phyloP scores from a whole-genome alignment of 1,140 invertebrate species.

The Calliphora vicina region DNA sequence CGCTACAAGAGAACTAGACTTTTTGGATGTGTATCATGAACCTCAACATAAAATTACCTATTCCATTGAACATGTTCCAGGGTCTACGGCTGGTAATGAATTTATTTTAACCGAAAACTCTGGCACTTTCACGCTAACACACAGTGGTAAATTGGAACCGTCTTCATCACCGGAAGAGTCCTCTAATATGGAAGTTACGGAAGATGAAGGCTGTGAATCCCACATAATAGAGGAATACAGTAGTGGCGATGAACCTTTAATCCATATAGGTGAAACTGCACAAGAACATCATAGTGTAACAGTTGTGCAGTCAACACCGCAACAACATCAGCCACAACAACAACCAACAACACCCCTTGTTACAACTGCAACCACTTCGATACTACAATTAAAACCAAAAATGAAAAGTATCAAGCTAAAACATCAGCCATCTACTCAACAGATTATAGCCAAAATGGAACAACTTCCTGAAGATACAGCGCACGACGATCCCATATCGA shows the following conservation, averaged over 20 bases:
- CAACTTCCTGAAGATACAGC: neutral
- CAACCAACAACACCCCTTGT: neutral
- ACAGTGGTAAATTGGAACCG: slow-evolving; percentile 37
- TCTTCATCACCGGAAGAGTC: neutral
- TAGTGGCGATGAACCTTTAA: slow-evolving; percentile 43
- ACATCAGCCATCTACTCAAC: neutral
- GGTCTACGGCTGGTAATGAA: slow-evolving; percentile 48
- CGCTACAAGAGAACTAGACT: slow-evolving; percentile 48
- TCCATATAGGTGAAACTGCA: slow-evolving; percentile 19
- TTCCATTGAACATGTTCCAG: slow-evolving; percentile 58
- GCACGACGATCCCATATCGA: neutral
- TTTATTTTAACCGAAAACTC: slow-evolving; percentile 58
- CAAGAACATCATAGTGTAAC: neutral
- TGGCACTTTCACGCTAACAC: slow-evolving; percentile 56
- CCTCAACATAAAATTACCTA: slow-evolving; percentile 56
- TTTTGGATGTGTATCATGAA: slow-evolving; percentile 52
- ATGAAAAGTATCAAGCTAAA: slow-evolving; percentile 35
- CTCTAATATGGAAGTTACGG: slow-evolving; percentile 39
- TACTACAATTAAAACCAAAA: slow-evolving; percentile 35
- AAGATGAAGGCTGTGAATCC: slow-evolving; percentile 48
- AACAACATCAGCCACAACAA: neutral
- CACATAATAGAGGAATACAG: slow-evolving; percentile 56
- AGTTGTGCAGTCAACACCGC: neutral
- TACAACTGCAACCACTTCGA: slow-evolving; percentile 11
- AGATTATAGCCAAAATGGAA: slow-evolving; percentile 30